These are phyloP conservation scores for Myripristis murdjan DNA, from an alignment of 2,797 vertebrate genomes.

Conservation along the genomic window DNA sequence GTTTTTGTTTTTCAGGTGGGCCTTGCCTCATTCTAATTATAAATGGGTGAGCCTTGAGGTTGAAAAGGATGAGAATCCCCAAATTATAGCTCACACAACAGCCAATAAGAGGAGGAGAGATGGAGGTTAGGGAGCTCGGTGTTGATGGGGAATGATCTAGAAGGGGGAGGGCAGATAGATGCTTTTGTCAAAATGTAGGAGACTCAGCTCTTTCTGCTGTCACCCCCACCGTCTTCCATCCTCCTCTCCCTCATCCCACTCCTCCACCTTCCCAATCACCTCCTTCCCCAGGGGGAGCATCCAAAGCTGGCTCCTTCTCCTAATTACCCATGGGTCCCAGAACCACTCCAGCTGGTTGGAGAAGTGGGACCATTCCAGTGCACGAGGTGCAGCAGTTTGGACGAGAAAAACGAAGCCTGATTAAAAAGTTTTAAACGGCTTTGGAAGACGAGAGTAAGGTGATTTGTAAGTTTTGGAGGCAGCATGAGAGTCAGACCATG, in stretches of 20 bases:
- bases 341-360: slow-evolving; percentile 85
- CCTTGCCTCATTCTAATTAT: too few relatives aligned
- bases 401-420: slow-evolving; percentile 58
- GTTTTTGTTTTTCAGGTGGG: too few relatives aligned
- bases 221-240: slow-evolving; percentile 17
- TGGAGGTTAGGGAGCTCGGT: not conserved
- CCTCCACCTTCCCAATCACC: slow-evolving; percentile 64
- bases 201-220: slow-evolving; percentile 54
- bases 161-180: slow-evolving; percentile 47
- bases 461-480: slow-evolving; percentile 26
- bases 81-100: slow-evolving; percentile 40
- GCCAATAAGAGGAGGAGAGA: slow-evolving; percentile 45
- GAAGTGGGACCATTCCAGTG: slow-evolving; percentile 64
- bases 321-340: slow-evolving; percentile 83
- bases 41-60: too few relatives aligned
- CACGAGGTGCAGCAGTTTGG: slow-evolving; percentile 59
- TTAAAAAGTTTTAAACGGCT: slow-evolving; percentile 78
- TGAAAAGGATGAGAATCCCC: too few relatives aligned
- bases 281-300: slow-evolving; percentile 69
- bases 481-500: not conserved
- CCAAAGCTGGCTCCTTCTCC: slow-evolving; percentile 73
- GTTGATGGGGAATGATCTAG: slow-evolving; percentile 6
- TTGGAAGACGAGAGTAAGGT: slow-evolving; percentile 60
- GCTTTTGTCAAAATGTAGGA: slow-evolving; percentile 45
- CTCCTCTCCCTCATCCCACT: slow-evolving; percentile 37